A percentile compares a stretch with the other conserved stretches of the same genome.
These are phyloP conservation scores for Thymelicus acteon DNA, from an alignment of 2,888 invertebrate species.

Conservation along the genomic window DNA sequence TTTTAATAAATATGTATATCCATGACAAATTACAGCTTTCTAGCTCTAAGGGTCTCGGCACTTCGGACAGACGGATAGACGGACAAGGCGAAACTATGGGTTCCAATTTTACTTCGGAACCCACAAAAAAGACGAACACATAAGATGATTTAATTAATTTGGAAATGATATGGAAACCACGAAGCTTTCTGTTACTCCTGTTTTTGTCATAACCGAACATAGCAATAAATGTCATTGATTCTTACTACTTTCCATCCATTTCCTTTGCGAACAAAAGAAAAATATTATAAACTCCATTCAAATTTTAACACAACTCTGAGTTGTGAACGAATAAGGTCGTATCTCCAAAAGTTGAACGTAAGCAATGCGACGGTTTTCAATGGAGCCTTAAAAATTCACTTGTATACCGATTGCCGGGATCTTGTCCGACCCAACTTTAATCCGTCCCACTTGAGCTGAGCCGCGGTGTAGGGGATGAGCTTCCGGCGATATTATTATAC, in stretches of 20 bases:
- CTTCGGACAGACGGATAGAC: too few relatives aligned
- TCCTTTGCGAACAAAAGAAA: not conserved
- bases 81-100: too few relatives aligned
- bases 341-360: slow-evolving; percentile 27
- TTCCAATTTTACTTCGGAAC: too few relatives aligned
- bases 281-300: slow-evolving; percentile 16
- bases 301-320: slow-evolving; percentile 3
- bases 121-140: too few relatives aligned
- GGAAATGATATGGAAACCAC: too few relatives aligned
- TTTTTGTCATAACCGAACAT: too few relatives aligned
- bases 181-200: too few relatives aligned
- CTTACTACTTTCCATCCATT: not conserved
- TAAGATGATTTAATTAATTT: too few relatives aligned
- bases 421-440: slow-evolving; percentile 55
- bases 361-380: slow-evolving; percentile 43
- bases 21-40: too few relatives aligned
- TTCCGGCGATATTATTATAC: not conserved
- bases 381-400: slow-evolving; percentile 49
- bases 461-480: slow-evolving; percentile 40
- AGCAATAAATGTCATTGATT: too few relatives aligned
- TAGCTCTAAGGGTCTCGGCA: too few relatives aligned
- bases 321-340: slow-evolving; percentile 14
- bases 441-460: slow-evolving; percentile 49
- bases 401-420: slow-evolving; percentile 53
- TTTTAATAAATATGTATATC: too few relatives aligned